Evolutionary conservation across 2,797 vertebrate species (phyloP).

Genomic region (Periparus ater): DNA sequence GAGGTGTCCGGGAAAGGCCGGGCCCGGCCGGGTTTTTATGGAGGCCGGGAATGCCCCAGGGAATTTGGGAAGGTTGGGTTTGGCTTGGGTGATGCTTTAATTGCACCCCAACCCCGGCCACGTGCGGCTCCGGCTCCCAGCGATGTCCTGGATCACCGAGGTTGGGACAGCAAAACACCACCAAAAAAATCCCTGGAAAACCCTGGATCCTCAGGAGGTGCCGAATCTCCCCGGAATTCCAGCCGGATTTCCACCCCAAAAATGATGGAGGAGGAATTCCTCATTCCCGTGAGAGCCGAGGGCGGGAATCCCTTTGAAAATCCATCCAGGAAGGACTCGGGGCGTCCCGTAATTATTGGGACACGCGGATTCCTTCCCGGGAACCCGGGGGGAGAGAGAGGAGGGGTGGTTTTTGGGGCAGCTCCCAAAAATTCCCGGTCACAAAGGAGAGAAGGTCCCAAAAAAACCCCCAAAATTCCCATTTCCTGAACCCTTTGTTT

Average conservation of each 20-base stretch:
- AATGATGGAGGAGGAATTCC: neutral
- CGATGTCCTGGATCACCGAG: neutral
- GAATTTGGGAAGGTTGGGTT: neutral
- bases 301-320: neutral
- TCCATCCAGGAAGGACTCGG: neutral
- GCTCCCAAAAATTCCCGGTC: neutral
- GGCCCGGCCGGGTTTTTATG: constrained; percentile 30
- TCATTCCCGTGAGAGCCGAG: neutral
- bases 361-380: neutral
- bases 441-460: neutral
- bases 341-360: neutral
- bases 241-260: too few species aligned
- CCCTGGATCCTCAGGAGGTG: accelerated
- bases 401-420: neutral
- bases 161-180: accelerated
- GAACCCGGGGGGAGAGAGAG: neutral
- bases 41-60: constrained; percentile 8
- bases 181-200: neutral
- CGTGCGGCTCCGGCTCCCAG: neutral
- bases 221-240: neutral
- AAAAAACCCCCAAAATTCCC: neutral
- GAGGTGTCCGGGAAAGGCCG: neutral
- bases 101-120: constrained; percentile 22
- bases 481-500: neutral
- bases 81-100: neutral